Evolutionary conservation across 2,113 vertebrate genomes (phyloP).

Genomic region (Capreolus pygargus): DNA sequence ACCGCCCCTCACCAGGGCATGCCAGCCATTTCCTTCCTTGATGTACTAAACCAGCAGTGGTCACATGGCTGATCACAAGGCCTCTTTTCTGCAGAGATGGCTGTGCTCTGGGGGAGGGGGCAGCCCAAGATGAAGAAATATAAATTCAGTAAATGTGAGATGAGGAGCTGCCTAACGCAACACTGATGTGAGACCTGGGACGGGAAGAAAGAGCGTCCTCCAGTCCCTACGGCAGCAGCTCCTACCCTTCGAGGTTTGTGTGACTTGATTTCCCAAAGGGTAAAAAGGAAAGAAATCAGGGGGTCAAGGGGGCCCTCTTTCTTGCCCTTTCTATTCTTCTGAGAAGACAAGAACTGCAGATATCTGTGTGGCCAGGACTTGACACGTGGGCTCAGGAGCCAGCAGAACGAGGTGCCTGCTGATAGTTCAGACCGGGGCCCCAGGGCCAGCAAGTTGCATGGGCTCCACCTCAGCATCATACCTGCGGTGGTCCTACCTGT

Average conservation of each 20-base stretch:
- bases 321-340: neutral
- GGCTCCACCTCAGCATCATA: neutral
- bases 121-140: neutral
- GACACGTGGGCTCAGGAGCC: rapidly evolving
- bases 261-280: neutral
- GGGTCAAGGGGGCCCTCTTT: neutral
- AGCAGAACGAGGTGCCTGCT: rapidly evolving
- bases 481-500: slow-evolving; percentile 80
- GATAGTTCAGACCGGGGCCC: rapidly evolving
- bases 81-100: neutral
- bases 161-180: neutral
- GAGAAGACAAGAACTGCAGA: neutral
- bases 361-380: neutral
- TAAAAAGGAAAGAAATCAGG: neutral
- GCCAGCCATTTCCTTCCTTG: neutral
- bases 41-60: rapidly evolving
- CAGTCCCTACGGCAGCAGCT: neutral
- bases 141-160: neutral
- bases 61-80: neutral
- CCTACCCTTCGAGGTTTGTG: slow-evolving; percentile 11
- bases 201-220: slow-evolving; percentile 7
- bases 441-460: neutral
- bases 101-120: neutral
- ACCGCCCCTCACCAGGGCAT: neutral
- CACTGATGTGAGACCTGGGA: neutral